Evolutionary conservation across 1,140 invertebrate species (phyloP).

Genomic region (Hycleus phaleratus): DNA sequence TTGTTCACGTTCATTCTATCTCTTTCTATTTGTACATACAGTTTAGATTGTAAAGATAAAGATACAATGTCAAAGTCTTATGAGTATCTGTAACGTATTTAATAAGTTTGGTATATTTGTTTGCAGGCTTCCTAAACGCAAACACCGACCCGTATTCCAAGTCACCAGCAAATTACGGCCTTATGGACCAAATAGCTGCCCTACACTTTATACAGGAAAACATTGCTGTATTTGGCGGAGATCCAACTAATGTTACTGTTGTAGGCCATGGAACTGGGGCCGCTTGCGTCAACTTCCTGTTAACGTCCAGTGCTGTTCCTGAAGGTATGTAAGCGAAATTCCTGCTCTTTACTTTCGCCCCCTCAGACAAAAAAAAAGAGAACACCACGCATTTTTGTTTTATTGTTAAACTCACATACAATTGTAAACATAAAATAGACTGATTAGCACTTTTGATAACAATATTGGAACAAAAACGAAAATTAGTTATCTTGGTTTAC

Average conservation of each 20-base stretch:
- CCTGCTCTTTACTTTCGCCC: too few species aligned
- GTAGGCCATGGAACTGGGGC: constrained; percentile 93
- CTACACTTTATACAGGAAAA: constrained; percentile 93
- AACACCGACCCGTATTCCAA: constrained; percentile 74
- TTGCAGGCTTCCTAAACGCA: constrained; percentile 80
- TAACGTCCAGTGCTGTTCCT: constrained; percentile 84
- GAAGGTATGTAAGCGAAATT: constrained; percentile 62
- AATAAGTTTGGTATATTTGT: constrained; percentile 20
- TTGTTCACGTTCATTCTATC: too few species aligned
- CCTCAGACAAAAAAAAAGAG: too few species aligned
- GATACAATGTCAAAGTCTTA: too few species aligned
- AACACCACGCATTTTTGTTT: too few species aligned
- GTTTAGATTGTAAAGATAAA: too few species aligned
- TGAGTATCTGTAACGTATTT: not conserved
- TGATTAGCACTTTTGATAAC: too few species aligned
- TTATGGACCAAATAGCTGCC: constrained; percentile 92
- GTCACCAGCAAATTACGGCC: constrained; percentile 85
- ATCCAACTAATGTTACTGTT: constrained; percentile 86
- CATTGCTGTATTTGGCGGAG: constrained; percentile 85
- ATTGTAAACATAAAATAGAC: too few species aligned
- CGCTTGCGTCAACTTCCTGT: constrained; percentile 88
- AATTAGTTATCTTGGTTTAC: too few species aligned
- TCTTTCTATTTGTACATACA: too few species aligned
- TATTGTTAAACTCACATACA: too few species aligned
- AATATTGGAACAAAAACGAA: too few species aligned